Conservation (phyloP, 1,140 invertebrate species). For the Gryon sp. region DNA sequence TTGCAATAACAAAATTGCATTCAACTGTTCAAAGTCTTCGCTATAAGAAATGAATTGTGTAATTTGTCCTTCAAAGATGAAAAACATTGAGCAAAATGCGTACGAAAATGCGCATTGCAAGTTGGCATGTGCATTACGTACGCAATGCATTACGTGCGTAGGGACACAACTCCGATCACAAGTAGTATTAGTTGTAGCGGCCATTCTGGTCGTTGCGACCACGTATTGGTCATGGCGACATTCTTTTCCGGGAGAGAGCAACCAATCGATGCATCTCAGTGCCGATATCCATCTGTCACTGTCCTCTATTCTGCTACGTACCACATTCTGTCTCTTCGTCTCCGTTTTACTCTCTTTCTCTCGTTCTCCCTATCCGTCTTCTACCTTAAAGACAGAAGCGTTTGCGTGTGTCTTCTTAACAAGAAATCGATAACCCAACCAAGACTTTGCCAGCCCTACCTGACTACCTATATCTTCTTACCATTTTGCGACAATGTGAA, state of each 20-base stretch:
- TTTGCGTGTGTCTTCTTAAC: slow-evolving; percentile 58
- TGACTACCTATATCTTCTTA: slow-evolving; percentile 45
- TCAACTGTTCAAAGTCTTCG: slow-evolving; percentile 3
- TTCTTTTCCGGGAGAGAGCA: slow-evolving; percentile 78
- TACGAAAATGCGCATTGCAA: slow-evolving; percentile 52
- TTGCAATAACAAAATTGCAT: not conserved
- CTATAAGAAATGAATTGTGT: slow-evolving; percentile 54
- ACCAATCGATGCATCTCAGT: slow-evolving; percentile 78
- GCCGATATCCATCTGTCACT: slow-evolving; percentile 79
- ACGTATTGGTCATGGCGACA: slow-evolving; percentile 77
- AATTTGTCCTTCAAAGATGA: slow-evolving; percentile 60
- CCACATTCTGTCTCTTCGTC: slow-evolving; percentile 64
- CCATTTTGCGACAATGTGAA: slow-evolving; percentile 41
- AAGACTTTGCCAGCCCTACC: slow-evolving; percentile 39
- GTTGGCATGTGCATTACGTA: slow-evolving; percentile 58
- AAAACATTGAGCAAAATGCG: slow-evolving; percentile 49
- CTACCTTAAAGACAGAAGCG: slow-evolving; percentile 58
- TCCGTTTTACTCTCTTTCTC: slow-evolving; percentile 48
- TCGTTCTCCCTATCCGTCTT: slow-evolving; percentile 55
- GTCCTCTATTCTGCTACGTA: slow-evolving; percentile 70
- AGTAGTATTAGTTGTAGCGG: slow-evolving; percentile 70
- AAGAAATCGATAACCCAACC: slow-evolving; percentile 64
- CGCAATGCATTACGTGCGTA: slow-evolving; percentile 56
- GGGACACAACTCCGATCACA: slow-evolving; percentile 50
- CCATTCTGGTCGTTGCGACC: slow-evolving; percentile 75